Base-by-base conservation (phyloP, 2,888 invertebrate species). In the Aphelenchoides bicaudatus region DNA sequence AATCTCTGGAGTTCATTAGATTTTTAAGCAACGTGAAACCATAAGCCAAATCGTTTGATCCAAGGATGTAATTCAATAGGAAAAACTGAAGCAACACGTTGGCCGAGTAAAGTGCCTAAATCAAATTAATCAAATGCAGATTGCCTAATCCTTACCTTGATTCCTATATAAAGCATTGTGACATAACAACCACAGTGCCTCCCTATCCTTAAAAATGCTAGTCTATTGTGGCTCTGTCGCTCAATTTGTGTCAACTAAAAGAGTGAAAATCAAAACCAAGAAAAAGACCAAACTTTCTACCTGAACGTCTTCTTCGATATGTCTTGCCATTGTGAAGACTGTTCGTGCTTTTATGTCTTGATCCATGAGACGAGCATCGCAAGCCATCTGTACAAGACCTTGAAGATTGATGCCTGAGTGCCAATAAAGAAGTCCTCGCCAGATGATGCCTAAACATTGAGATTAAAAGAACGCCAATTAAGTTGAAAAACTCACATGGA, bases 331-430 rank as follows among this genome's bases (percentile, higher is more conserved):
- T 21, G 79, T 79, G 68, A 72, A 79, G 30, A 79, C 78, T 0
- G 79, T 79, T 27, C 79, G 61, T 5, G 70, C 68, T 62, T 79
- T 79, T 31, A 75, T 71, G 56, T 79, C 79, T 0, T 70, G 59
- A 38, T 79, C 79, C 77, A 79, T 75, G 27, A 79, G 58, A 13
- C 79, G 58, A 5, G 79, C 78, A 56, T 79, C 79, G 49, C 79
- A 79, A 2, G 79, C 79, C 79, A 79, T 79, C 57, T 79, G 79
- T 13, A 79, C 78, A 2, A 79, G 66, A 1, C 79, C 79, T 68
- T 79, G 79, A 51, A 79, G 65, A 53, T 79, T 79, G 34, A 79
- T 78, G 25, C 79, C 79, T 78, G 48, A n/a, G n/a, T 78, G 78
- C 78, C 78, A 78, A 55, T 78, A 79, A 3, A 78, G 66, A 48